Conservation (phyloP, 23 tunicate species). For the Trididemnum miniatum region DNA sequence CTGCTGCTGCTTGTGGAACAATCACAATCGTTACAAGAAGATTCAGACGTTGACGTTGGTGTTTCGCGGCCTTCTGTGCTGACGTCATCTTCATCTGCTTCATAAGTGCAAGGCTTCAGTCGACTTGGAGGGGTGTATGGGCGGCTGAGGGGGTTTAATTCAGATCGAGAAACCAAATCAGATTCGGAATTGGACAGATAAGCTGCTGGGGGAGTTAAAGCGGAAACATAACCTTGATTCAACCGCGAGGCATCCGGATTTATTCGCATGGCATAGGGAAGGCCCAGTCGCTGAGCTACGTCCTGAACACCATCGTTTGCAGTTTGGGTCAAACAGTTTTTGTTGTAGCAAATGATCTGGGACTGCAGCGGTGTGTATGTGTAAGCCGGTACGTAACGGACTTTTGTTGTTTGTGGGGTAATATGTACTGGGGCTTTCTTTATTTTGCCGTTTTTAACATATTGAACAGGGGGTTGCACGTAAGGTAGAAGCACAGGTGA, state of each 20-base stretch:
- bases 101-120: conserved; percentile 20
- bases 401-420: background rate
- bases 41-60: background rate
- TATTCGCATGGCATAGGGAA: conserved; percentile 13
- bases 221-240: conserved; percentile 34
- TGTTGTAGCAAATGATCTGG: background rate
- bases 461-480: conserved; percentile 57
- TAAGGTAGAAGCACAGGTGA: conserved; percentile 54
- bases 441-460: conserved; percentile 25
- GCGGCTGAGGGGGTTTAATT: conserved; percentile 50
- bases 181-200: background rate
- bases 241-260: background rate
- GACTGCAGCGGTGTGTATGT: conserved; percentile 6
- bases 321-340: background rate
- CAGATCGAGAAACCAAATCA: background rate
- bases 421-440: conserved; percentile 3
- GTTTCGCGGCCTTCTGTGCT: conserved; percentile 3
- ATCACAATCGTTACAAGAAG: conserved; percentile 23
- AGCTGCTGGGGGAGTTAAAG: conserved; percentile 25
- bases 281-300: background rate
- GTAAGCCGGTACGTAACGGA: conserved; percentile 50
- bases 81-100: background rate
- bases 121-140: conserved; percentile 56
- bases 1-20: conserved; percentile 13
- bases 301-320: background rate